A percentile compares a stretch with the other conserved stretches of the same genome.
These are phyloP conservation scores for Chamaea fasciata DNA, from an alignment of 2,113 vertebrate species.

Conservation along the genomic window DNA sequence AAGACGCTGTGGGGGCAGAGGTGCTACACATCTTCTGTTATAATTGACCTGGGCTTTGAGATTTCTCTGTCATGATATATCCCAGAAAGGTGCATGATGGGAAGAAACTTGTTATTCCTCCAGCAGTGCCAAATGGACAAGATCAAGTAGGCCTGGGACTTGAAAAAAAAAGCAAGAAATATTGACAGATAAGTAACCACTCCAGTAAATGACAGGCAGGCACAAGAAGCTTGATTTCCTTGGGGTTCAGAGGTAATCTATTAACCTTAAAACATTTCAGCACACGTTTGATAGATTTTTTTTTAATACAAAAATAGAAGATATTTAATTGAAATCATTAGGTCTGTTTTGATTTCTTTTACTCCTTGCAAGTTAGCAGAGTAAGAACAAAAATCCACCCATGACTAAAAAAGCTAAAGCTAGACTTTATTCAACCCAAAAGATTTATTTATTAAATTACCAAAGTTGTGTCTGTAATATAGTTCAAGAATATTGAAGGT, in stretches of 20 bases:
- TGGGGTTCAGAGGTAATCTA: conserved; percentile 70
- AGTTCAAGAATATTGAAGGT: conserved; percentile 8
- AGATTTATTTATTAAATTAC: background rate
- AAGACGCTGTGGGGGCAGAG: conserved; percentile 73
- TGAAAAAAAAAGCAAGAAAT: conserved; percentile 73
- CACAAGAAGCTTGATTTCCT: conserved; percentile 64
- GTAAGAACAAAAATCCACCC: background rate
- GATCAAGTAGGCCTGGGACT: conserved; percentile 80
- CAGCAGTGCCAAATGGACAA: conserved; percentile 78
- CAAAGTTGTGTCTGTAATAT: background rate
- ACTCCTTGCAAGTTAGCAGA: background rate
- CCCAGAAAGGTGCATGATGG: conserved; percentile 79
- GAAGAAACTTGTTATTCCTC: conserved; percentile 80
- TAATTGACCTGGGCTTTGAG: conserved; percentile 89
- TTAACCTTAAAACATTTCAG: conserved; percentile 66
- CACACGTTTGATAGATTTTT: conserved; percentile 41
- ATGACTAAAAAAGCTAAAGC: background rate
- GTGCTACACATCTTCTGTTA: conserved; percentile 77
- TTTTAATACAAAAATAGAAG: background rate
- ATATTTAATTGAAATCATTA: conserved; percentile 64
- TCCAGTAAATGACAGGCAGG: conserved; percentile 74
- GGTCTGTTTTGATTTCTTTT: conserved; percentile 23
- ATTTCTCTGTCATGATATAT: conserved; percentile 82
- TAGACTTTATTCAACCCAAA: background rate
- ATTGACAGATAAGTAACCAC: conserved; percentile 79